Base-by-base conservation (phyloP, 2,113 vertebrate genomes). In the Suncus etruscus region DNA sequence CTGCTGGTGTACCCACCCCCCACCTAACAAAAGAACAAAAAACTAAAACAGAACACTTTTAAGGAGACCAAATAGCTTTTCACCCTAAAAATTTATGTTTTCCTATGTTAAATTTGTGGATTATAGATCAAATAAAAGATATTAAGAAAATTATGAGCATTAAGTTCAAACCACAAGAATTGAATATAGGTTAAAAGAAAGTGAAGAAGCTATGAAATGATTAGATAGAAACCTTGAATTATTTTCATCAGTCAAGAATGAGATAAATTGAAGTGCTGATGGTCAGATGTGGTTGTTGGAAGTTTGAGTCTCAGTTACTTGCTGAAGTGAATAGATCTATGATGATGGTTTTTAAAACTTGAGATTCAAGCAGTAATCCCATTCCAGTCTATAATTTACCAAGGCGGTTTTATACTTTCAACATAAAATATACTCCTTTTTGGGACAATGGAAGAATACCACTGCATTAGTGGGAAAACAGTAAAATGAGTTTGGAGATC, bases 121-220 rank as follows among this genome's bases (percentile, higher is more conserved):
- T 45, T 83, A 66, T 27, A 74, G 31, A 89, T 1, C 69, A 14
- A 88, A 90, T 6, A 83, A 93, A 39, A 83, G 8, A 92, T 86
- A 73, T 54, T 89, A 29, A 91, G 15, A 11, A 78, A 29, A 85
- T n/a, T 58, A 61, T 72, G 65, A 80, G 25, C 29, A 80, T 39
- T 77, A 16, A 58, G 54, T 8, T 74, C 47, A 70, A 87, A 90
- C 89, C 11, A 73, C 15, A 66, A 54, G 63, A 82, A 51, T 27
- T 80, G 3, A 24, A 51, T 78, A 11, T 32, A 78, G 39, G 22
- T 81, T 6, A 25, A 73, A 92, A 76, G 10, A 25, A 78, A 84
- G 8, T 45, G 20, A 7, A 24, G n/a, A 24, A 5, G 1, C 15
- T 81, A 75, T 58, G 25, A 7, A 14, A 29, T 77, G 18, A 47